These are phyloP conservation scores for Sebastes kiyomatsui DNA, from an alignment of 2,797 vertebrate species.

Conservation along the genomic window DNA sequence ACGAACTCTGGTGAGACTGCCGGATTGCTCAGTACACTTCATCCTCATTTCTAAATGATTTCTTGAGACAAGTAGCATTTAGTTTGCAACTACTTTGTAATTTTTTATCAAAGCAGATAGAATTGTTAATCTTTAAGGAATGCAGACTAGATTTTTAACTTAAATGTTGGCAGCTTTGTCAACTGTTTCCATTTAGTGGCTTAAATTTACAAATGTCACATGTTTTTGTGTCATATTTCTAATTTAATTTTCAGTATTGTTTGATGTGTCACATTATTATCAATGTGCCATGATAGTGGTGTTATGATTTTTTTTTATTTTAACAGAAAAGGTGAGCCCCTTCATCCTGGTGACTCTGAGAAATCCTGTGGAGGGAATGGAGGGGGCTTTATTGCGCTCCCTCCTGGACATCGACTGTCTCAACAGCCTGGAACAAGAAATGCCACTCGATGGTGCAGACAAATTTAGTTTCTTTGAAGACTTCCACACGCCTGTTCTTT, in stretches of 20 bases:
- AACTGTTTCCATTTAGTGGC: background rate
- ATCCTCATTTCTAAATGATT: background rate
- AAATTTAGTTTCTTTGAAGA: slow-evolving; percentile 64
- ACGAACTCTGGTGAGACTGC: slow-evolving; percentile 77
- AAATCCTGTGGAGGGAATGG: slow-evolving; percentile 77
- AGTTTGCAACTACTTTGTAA: background rate
- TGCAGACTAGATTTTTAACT: background rate
- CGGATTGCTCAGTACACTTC: background rate
- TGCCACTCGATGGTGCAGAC: slow-evolving; percentile 48
- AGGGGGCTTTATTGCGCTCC: slow-evolving; percentile 84
- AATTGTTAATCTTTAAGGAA: background rate
- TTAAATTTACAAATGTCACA: background rate
- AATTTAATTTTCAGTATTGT: background rate
- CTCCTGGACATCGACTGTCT: slow-evolving; percentile 86
- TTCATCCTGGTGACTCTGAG: slow-evolving; percentile 88
- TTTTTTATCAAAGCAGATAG: too few relatives aligned
- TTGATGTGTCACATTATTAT: background rate
- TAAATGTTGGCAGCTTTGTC: background rate
- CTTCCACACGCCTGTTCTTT: slow-evolving; percentile 62
- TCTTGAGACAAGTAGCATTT: background rate
- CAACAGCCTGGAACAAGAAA: slow-evolving; percentile 52
- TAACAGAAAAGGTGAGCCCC: slow-evolving; percentile 82
- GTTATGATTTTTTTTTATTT: slow-evolving; percentile 4
- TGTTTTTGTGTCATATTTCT: background rate
- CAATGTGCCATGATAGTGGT: background rate